These are phyloP conservation scores for Melinaea menophilus DNA, from an alignment of 2,888 invertebrate species.

Conservation along the genomic window DNA sequence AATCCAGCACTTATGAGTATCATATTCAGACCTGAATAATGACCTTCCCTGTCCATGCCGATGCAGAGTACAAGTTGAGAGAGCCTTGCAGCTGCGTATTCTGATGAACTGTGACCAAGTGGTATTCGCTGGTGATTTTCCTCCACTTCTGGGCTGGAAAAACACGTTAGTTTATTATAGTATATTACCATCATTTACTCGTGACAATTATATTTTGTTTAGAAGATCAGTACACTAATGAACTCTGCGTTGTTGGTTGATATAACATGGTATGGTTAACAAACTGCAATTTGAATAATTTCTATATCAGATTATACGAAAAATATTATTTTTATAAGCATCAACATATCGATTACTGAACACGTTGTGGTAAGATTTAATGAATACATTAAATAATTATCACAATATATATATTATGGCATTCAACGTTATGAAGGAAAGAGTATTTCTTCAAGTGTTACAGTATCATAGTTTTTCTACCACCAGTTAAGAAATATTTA, in stretches of 20 bases:
- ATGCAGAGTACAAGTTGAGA: conserved; percentile 72
- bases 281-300: too few relatives aligned
- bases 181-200: not conserved
- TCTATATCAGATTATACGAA: too few relatives aligned
- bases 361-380: too few relatives aligned
- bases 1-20: conserved; percentile 78
- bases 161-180: conserved; percentile 70
- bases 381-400: too few relatives aligned
- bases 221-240: too few relatives aligned
- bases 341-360: too few relatives aligned
- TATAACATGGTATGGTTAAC: too few relatives aligned
- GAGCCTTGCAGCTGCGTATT: conserved; percentile 71
- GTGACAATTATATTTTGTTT: too few relatives aligned
- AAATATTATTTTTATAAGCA: too few relatives aligned
- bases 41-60: conserved; percentile 87
- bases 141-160: conserved; percentile 87
- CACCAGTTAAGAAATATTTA: conserved; percentile 29
- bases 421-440: not conserved
- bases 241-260: too few relatives aligned
- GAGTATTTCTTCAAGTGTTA: not conserved
- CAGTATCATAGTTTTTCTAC: conserved; percentile 12
- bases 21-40: conserved; percentile 87
- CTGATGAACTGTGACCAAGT: conserved; percentile 90
- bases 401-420: not conserved
- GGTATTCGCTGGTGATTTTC: conserved; percentile 88